These are phyloP conservation scores for Tricholaema leucomelas DNA, from an alignment of 2,113 vertebrate genomes.

Conservation along the genomic window DNA sequence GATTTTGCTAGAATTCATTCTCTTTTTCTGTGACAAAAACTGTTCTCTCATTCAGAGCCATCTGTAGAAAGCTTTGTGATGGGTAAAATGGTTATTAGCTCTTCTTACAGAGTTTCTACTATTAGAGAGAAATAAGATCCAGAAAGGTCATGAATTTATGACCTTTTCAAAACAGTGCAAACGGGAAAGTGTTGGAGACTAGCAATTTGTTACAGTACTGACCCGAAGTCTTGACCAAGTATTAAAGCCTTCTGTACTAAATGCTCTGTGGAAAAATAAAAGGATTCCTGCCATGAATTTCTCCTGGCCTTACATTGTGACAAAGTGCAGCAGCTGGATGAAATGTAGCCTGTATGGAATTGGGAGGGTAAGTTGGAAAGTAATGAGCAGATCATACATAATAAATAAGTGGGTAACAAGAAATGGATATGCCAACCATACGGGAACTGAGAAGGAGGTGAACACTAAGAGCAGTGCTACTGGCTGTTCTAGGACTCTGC, in stretches of 20 bases:
- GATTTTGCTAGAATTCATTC: too few species aligned
- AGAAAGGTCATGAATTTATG: not conserved
- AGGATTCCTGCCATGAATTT: slow-evolving; percentile 13
- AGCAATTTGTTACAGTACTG: not conserved
- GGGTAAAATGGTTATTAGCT: not conserved
- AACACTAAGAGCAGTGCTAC: not conserved
- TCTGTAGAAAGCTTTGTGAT: not conserved
- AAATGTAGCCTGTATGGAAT: slow-evolving; percentile 29
- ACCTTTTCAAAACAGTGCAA: not conserved
- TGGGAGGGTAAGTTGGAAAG: slow-evolving; percentile 30
- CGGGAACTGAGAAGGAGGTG: not conserved
- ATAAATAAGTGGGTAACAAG: slow-evolving; percentile 60
- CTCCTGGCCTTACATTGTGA: slow-evolving; percentile 11
- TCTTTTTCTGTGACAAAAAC: not conserved
- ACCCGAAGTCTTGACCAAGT: not conserved
- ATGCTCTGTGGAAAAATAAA: not conserved
- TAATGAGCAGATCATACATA: slow-evolving; percentile 47
- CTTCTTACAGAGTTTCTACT: not conserved
- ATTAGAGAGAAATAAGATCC: not conserved
- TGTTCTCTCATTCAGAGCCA: not conserved
- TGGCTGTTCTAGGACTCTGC: not conserved
- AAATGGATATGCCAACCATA: slow-evolving; percentile 52
- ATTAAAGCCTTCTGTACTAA: not conserved
- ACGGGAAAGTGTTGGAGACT: not conserved
- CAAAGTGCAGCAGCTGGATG: slow-evolving; percentile 42